phyloP scores from a whole-genome alignment of 2,113 vertebrate genomes.

The Oreocharis arfaki region DNA sequence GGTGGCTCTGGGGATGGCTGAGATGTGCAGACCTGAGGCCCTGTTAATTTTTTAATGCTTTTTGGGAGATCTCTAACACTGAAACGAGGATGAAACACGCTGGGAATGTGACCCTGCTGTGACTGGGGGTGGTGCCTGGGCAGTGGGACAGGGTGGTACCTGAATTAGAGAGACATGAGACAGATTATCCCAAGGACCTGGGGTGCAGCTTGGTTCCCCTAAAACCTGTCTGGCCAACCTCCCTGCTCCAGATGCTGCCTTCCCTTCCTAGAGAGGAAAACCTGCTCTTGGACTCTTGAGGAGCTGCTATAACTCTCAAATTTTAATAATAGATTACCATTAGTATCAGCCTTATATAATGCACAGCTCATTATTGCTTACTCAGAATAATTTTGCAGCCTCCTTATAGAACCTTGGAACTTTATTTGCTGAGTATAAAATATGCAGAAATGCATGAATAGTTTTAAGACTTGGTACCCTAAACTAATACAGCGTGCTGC shows the following conservation, averaged over 20 bases:
- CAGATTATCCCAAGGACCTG: not conserved
- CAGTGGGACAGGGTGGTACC: not conserved
- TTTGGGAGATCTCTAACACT: not conserved
- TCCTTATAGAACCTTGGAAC: slow-evolving; percentile 12
- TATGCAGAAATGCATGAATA: slow-evolving; percentile 24
- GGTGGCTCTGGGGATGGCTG: not conserved
- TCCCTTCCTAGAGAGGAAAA: not conserved
- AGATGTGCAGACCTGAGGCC: not conserved
- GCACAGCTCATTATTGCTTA: slow-evolving; percentile 64
- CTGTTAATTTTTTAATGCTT: not conserved
- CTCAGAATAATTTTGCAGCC: slow-evolving; percentile 48
- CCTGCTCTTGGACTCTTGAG: not conserved
- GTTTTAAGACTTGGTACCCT: slow-evolving; percentile 45
- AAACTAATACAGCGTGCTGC: not conserved
- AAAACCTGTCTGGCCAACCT: not conserved
- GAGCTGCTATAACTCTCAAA: not conserved
- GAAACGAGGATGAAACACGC: not conserved
- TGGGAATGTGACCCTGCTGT: rapidly evolving
- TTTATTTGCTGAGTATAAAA: slow-evolving; percentile 23
- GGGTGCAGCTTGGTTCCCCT: not conserved
- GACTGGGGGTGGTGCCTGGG: rapidly evolving
- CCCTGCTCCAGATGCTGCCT: not conserved
- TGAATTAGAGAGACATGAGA: not conserved
- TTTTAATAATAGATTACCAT: slow-evolving; percentile 63
- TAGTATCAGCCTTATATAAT: slow-evolving; percentile 62